Evolutionary conservation across 2,888 invertebrate species (phyloP), one percentile per base, ranked within the genome.

Genomic region (Pharmacophagus antenor): DNA sequence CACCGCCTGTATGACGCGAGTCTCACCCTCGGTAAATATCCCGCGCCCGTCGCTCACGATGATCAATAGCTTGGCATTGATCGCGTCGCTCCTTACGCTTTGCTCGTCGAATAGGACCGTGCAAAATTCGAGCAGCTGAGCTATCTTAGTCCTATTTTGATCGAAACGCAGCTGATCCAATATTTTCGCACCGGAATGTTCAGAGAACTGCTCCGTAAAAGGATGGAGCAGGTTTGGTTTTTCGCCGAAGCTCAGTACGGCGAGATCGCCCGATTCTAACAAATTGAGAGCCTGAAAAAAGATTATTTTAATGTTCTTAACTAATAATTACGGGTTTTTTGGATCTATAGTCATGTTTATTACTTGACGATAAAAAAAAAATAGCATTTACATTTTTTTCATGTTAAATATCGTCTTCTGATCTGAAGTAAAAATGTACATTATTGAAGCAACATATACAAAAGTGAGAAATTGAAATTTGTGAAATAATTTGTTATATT

Each of bases 11-110:
- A 83, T 20, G 2, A 99, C 96, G 62, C 89, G 92, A 0, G 94
- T 93, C 71, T 94, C 94, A 0, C 98, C 98, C 76, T 97, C 96
- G 4, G 95, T 95, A 81, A 96, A 97, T 66, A 99, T 94, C 1
- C 98, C 98, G 46, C 98, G 92, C 0, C 99, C 99, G 85, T 99
- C 99, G 41, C 99, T 98, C 3, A 99, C 93, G 10, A 99, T 93
- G 17, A 99, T 92, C 66, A 99, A 81, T 46, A 99, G 85, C 82
- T 97, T 98, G 0, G 98, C 95, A 62, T 93, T 93, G 4, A 94
- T 85, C 51, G 91, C 91, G 15, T 92, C 90, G 55, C 92, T 92
- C 69, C 82, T 85, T 71, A 81, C 84, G 61, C 67, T 84, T 56
- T 92, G 85, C 42, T 88, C 82, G 57, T 89, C 88, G 58, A 88